Evolutionary conservation across 1,140 invertebrate genomes (phyloP).

Genomic region (Papilio machaon): DNA sequence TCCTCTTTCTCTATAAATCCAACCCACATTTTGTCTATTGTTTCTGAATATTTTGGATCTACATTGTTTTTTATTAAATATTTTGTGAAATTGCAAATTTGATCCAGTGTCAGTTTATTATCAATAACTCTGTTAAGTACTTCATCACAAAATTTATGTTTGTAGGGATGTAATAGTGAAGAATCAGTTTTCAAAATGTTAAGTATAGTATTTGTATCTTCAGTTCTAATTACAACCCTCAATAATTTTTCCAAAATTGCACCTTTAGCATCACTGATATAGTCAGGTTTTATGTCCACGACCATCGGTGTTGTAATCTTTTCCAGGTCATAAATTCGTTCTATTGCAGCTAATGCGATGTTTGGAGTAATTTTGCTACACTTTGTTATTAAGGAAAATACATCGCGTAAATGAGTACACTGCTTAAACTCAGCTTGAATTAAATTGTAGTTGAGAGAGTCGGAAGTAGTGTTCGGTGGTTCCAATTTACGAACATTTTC

Average conservation of each 20-base stretch:
- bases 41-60: slow-evolving; percentile 76
- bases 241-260: slow-evolving; percentile 77
- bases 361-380: slow-evolving; percentile 79
- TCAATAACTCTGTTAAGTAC: slow-evolving; percentile 84
- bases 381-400: slow-evolving; percentile 76
- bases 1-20: slow-evolving; percentile 84
- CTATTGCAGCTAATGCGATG: slow-evolving; percentile 77
- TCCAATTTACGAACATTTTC: slow-evolving; percentile 47
- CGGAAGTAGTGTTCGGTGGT: slow-evolving; percentile 43
- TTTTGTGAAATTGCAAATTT: slow-evolving; percentile 84
- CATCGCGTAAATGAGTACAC: slow-evolving; percentile 72
- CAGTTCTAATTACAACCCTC: slow-evolving; percentile 74
- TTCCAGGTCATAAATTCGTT: slow-evolving; percentile 75
- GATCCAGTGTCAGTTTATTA: slow-evolving; percentile 83
- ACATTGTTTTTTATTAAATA: slow-evolving; percentile 75
- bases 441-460: slow-evolving; percentile 67
- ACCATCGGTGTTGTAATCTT: slow-evolving; percentile 54
- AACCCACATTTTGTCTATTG: slow-evolving; percentile 87
- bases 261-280: slow-evolving; percentile 74
- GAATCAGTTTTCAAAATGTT: slow-evolving; percentile 74
- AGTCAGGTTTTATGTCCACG: slow-evolving; percentile 53
- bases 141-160: slow-evolving; percentile 84
- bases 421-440: slow-evolving; percentile 78
- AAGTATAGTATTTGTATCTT: slow-evolving; percentile 76
- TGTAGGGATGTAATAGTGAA: slow-evolving; percentile 76